Evolutionary conservation across 2,797 vertebrate genomes (phyloP).

Genomic region (Scolopax rusticola): DNA sequence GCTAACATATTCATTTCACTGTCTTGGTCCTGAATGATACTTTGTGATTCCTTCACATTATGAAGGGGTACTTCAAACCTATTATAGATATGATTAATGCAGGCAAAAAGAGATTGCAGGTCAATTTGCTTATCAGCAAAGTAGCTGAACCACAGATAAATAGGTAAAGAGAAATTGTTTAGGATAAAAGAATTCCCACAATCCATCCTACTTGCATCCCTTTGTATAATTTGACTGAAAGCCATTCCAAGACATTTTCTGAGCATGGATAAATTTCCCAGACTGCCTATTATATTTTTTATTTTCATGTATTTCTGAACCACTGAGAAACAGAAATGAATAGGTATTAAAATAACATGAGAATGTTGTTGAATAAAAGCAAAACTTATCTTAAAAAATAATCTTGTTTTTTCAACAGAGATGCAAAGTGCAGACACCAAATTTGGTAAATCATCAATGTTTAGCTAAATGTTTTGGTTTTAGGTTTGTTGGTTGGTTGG

Average conservation of each 20-base stretch:
- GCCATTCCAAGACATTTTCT: neutral
- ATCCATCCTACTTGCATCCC: neutral
- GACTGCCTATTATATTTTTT: neutral
- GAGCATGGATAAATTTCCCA: neutral
- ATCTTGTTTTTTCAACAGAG: neutral
- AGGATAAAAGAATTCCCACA: neutral
- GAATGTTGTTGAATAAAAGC: neutral
- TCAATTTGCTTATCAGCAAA: neutral
- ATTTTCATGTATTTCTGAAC: constrained; percentile 21
- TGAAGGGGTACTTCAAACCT: neutral
- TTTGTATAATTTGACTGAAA: neutral
- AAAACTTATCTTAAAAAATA: neutral
- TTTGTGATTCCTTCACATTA: neutral
- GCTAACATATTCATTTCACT: neutral
- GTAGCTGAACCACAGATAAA: neutral
- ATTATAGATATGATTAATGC: neutral
- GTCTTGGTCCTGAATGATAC: neutral
- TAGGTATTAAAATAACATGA: neutral
- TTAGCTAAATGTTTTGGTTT: neutral
- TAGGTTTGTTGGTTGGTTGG: fast-evolving
- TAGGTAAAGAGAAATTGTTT: neutral
- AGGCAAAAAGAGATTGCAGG: neutral
- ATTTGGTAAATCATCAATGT: neutral
- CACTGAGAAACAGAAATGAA: neutral
- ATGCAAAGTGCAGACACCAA: neutral